These are phyloP conservation scores for Muschampia plurimacula DNA, from an alignment of 2,888 invertebrate genomes.

Conservation along the genomic window DNA sequence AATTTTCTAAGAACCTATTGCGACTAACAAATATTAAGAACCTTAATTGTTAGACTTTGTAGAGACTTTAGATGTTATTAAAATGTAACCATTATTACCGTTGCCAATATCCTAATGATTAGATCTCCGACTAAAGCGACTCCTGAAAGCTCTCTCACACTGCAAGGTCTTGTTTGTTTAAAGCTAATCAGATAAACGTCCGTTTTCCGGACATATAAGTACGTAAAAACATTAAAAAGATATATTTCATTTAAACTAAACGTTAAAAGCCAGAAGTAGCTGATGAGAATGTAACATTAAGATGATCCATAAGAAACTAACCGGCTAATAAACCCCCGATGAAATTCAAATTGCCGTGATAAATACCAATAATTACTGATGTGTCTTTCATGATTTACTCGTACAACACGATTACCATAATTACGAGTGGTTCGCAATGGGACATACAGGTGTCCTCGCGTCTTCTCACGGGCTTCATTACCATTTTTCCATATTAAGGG, in stretches of 20 bases:
- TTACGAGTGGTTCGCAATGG: slow-evolving; percentile 37
- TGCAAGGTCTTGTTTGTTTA: too few species aligned
- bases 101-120: too few species aligned
- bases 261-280: background rate
- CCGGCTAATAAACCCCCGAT: slow-evolving; percentile 13
- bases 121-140: too few species aligned
- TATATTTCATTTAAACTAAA: background rate
- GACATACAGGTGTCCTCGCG: slow-evolving; percentile 35
- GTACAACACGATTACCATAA: slow-evolving; percentile 34
- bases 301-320: background rate
- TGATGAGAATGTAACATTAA: background rate
- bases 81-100: too few species aligned
- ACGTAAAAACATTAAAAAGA: background rate
- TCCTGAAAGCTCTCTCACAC: too few species aligned
- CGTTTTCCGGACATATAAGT: background rate
- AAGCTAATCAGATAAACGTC: too few species aligned
- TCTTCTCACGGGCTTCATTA: slow-evolving; percentile 39
- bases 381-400: slow-evolving; percentile 35
- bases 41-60: too few species aligned
- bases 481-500: slow-evolving; percentile 36
- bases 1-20: too few species aligned
- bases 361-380: slow-evolving; percentile 37
- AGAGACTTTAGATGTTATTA: too few species aligned
- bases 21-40: too few species aligned
- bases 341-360: slow-evolving; percentile 31